phyloP scores from a whole-genome alignment of 2,113 vertebrate species.

The Camelus bactrianus region DNA sequence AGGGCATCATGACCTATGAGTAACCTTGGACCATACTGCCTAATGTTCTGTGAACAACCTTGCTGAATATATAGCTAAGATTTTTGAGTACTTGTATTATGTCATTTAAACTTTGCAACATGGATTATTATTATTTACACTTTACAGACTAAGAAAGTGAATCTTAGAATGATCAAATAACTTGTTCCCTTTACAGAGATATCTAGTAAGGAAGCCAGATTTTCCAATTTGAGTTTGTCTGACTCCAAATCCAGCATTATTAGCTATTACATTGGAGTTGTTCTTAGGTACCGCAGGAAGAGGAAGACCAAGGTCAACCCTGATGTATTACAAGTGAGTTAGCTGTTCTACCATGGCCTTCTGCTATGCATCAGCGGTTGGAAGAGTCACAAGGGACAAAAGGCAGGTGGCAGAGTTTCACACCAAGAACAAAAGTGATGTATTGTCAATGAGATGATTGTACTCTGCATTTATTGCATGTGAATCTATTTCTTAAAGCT shows the following conservation, averaged over 20 bases:
- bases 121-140: background rate
- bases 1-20: background rate
- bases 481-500: background rate
- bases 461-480: background rate
- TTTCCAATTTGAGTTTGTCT: slow-evolving; percentile 13
- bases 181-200: background rate
- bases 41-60: background rate
- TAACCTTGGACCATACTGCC: background rate
- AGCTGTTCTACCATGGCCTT: background rate
- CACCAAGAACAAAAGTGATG: background rate
- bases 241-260: background rate
- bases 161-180: background rate
- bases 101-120: background rate
- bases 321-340: background rate
- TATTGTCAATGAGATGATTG: background rate
- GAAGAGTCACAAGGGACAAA: background rate
- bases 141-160: background rate
- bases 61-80: background rate
- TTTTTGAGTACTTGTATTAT: background rate
- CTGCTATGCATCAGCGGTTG: background rate
- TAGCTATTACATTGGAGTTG: background rate
- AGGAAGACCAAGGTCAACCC: background rate
- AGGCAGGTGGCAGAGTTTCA: background rate
- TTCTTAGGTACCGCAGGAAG: background rate
- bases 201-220: background rate